Conservation (phyloP, 2,888 invertebrate species). For the Spatulosminthurus flaviceps region DNA sequence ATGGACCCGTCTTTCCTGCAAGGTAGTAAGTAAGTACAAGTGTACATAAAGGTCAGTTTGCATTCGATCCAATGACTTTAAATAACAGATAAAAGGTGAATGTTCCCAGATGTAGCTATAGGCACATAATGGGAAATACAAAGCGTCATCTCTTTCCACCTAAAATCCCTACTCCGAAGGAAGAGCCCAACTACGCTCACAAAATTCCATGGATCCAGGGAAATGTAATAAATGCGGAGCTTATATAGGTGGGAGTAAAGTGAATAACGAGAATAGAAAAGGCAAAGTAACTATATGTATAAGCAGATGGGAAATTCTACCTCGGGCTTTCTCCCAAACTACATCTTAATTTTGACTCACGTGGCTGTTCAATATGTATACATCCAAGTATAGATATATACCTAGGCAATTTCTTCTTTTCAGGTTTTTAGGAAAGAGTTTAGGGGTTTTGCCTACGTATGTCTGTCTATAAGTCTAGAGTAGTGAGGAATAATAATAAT, state of each 20-base stretch:
- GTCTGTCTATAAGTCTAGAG: too few relatives aligned
- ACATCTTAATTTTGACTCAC: slow-evolving; percentile 27
- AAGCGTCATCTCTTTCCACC: background rate
- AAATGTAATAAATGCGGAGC: background rate
- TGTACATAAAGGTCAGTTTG: background rate
- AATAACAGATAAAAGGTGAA: slow-evolving; percentile 15
- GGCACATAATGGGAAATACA: background rate
- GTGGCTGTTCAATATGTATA: too few relatives aligned
- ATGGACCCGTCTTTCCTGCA: slow-evolving; percentile 24
- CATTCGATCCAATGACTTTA: background rate
- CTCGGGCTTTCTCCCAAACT: slow-evolving; percentile 12
- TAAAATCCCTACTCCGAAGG: too few relatives aligned
- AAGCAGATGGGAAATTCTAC: slow-evolving; percentile 34
- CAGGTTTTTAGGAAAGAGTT: background rate
- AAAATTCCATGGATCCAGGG: background rate
- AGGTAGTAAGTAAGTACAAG: background rate
- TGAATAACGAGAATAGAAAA: background rate
- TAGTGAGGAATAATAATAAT: background rate
- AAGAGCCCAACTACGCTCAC: too few relatives aligned
- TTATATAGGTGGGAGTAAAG: background rate
- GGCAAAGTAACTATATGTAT: slow-evolving; percentile 32
- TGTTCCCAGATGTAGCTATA: background rate
- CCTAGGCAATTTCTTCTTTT: slow-evolving; percentile 35
- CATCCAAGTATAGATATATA: too few relatives aligned
- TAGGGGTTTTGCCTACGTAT: background rate